Evolutionary conservation across 2,888 invertebrate species (phyloP), one percentile per base, ranked within the genome.

Genomic region (Epirrhoe tristata): DNA sequence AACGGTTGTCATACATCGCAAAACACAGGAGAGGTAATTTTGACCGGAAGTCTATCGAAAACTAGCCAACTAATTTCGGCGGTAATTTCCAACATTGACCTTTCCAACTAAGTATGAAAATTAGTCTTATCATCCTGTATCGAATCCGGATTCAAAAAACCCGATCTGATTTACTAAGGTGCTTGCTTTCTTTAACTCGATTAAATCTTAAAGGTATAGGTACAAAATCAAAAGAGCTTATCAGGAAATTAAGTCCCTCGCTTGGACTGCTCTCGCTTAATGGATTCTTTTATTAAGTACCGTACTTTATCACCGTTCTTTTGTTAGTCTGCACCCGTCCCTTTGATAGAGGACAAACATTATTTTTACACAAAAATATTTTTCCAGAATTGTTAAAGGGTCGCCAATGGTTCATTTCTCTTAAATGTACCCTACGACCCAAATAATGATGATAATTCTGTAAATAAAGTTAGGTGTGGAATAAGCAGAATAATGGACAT

Each of bases 191-290:
- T 10, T 39, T 10, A 39, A 39, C 8, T 8, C 36, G 36, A 36
- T 36, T 7, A 36, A 36, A 36, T 46, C 14, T 46, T 60, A 36
- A 43, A 53, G 52, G 62, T 58, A 34, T 73, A 71, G 68, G 46
- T 57, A 72, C 74, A 73, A 75, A 73, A 76, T 74, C 64, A 46
- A 69, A 72, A 68, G 63, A 70, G 68, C 69, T 71, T 74, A 73
- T 71, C 75, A 75, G 79, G 72, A 77, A 81, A 80, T 78, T 72
- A 76, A 80, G 71, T 71, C 61, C 69, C 60, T 63, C 71, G 72
- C 70, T 74, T 69, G 67, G 69, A 64, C 51, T 62, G 71, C 46
- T 59, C n/a, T 34, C 53, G 68, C 58, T 70, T 71, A 77, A 75
- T 69, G 73, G 63, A 66, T 74, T 72, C 56, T 69, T 51, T 61